A percentile compares a stretch with the other conserved stretches of the same genome.
Evolutionary conservation across 2,888 invertebrate genomes (phyloP).

Genomic region (Pelosia muscerda): DNA sequence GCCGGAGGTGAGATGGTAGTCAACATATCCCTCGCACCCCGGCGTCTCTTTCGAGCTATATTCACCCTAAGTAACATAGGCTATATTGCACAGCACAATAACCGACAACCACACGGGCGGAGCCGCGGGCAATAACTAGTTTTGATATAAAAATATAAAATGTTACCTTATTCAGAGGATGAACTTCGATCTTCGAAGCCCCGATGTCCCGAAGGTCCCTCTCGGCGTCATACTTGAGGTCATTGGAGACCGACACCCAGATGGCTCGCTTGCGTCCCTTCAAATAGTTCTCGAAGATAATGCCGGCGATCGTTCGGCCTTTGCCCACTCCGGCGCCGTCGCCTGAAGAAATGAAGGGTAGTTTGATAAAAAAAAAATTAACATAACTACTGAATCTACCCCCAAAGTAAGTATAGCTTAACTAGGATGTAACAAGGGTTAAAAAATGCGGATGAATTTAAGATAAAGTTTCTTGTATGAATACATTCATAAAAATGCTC

Average conservation of each 20-base stretch:
- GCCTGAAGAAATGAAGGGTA: conserved; percentile 82
- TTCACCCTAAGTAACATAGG: too few relatives aligned
- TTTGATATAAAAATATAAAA: too few relatives aligned
- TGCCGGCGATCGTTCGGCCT: conserved; percentile 98
- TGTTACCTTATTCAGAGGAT: conserved; percentile 94
- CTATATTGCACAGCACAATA: too few relatives aligned
- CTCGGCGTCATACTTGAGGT: conserved; percentile 99
- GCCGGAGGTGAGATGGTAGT: too few relatives aligned
- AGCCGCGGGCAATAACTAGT: too few relatives aligned
- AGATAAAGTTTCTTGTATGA: too few relatives aligned
- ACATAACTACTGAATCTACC: not conserved
- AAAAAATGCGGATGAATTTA: too few relatives aligned
- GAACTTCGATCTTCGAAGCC: conserved; percentile 95
- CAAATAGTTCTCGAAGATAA: conserved; percentile 98
- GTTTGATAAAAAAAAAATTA: too few relatives aligned
- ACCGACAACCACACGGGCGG: too few relatives aligned
- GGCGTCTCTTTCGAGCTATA: too few relatives aligned
- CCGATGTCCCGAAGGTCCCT: conserved; percentile 98
- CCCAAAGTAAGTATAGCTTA: not conserved
- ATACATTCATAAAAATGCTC: too few relatives aligned
- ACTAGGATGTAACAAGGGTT: not conserved
- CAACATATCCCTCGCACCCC: too few relatives aligned
- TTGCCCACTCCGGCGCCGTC: conserved; percentile 99
- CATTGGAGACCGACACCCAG: conserved; percentile 99
- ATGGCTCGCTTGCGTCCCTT: conserved; percentile 97